These are phyloP conservation scores for Arenaria interpres DNA, from an alignment of 2,113 vertebrate species.

Conservation along the genomic window DNA sequence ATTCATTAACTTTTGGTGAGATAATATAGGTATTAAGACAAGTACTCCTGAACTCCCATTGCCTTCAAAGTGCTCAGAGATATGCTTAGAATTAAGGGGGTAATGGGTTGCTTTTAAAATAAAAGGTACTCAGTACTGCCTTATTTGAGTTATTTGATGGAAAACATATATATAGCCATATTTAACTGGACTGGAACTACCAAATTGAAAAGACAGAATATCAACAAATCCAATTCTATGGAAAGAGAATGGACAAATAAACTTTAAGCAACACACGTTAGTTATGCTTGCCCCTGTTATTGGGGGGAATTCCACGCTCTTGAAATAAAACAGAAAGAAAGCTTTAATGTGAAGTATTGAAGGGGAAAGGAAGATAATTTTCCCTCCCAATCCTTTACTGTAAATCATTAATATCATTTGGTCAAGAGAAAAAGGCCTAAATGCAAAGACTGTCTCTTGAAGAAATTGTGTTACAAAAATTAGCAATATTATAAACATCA, in stretches of 20 bases:
- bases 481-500: background rate
- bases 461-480: background rate
- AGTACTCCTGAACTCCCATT: background rate
- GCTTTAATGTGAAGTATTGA: background rate
- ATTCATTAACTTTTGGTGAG: slow-evolving; percentile 41
- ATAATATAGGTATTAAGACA: background rate
- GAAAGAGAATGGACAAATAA: background rate
- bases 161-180: background rate
- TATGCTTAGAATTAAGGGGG: background rate
- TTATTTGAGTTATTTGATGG: background rate
- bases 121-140: background rate
- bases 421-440: background rate
- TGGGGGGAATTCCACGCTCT: background rate
- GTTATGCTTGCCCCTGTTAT: background rate
- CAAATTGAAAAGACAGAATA: background rate
- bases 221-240: background rate
- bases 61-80: background rate
- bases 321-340: background rate
- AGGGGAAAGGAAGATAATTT: background rate
- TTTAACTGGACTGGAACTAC: background rate
- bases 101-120: background rate
- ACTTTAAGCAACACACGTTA: background rate
- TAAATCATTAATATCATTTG: background rate
- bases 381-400: background rate
- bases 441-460: background rate